Base-by-base conservation (phyloP, 2,797 vertebrate species). In the Gastrophryne carolinensis region DNA sequence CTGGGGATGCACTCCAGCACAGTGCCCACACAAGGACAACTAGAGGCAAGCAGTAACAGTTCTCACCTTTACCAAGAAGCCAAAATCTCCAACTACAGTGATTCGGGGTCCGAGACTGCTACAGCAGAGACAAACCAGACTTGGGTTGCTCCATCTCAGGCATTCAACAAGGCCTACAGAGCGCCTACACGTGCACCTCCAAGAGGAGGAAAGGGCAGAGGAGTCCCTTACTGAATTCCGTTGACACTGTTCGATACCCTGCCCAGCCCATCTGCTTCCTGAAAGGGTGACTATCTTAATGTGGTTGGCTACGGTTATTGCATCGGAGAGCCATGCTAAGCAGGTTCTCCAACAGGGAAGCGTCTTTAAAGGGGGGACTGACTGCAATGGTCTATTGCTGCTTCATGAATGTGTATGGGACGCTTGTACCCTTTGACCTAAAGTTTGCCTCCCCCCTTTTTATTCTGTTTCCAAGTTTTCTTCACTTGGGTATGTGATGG, bases 181-280 rank as follows among this genome's bases (percentile, higher is more conserved):
- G 89, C 87, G 44, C 82, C 85, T 58, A 85, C 88, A 72, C 85
- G 89, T 83, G 85, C 85, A 73, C 86, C 87, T 81, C 81, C 86
- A 3, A 82, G 89, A 84, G 90, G 90, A 21, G 89, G 90, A 54
- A 81, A 87, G 77, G 91, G 91, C 35, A 84, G 89, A 87, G 90
- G 89, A 79, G 84, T 89, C 81, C 89, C 91, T 79, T 91, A 90
- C 82, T 93, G 89, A 88, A 79, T 77, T 21, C 17, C 15, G 32
- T 56, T 86, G 79, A 83, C 66, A 82, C 78, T 84, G 75, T 64
- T 83, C 67, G 88, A 30, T 75, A 75, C 13, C 79, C 62, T 79
- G 66, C 74, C 67, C 75, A 77, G 82, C 32, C 78, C 75, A 75
- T 76, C 72, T 26, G 11, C 79, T 80, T 23, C 2, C 78, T 80